These are phyloP conservation scores for Leptinotarsa undecemlineata DNA, from an alignment of 1,140 invertebrate species.

Conservation along the genomic window DNA sequence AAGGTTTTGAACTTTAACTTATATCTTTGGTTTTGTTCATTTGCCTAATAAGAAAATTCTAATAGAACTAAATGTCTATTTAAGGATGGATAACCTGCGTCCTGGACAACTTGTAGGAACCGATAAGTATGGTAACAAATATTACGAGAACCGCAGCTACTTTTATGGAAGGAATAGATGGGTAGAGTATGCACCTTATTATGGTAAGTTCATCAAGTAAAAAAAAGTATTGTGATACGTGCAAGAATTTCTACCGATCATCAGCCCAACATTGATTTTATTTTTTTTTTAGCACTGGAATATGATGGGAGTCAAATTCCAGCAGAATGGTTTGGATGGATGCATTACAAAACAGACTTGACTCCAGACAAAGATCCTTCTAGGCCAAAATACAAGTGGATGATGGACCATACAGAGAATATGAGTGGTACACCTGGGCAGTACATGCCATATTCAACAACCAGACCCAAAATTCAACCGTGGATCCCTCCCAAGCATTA, in stretches of 20 bases:
- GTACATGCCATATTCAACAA: constrained; percentile 91
- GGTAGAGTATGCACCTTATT: constrained; percentile 83
- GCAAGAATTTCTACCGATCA: too few relatives aligned
- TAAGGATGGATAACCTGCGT: constrained; percentile 86
- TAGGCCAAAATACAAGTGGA: constrained; percentile 83
- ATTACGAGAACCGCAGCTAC: constrained; percentile 89
- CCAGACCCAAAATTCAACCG: constrained; percentile 78
- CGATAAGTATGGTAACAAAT: constrained; percentile 96
- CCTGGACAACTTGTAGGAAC: constrained; percentile 84
- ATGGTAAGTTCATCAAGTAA: constrained; percentile 50
- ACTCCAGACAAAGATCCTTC: constrained; percentile 72
- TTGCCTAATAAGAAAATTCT: constrained; percentile 30
- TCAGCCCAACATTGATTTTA: not conserved
- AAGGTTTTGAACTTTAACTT: not conserved
- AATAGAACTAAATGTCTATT: constrained; percentile 30
- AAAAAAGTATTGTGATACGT: too few relatives aligned
- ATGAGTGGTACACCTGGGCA: constrained; percentile 75
- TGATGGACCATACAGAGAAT: constrained; percentile 83
- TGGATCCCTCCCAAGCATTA: constrained; percentile 70
- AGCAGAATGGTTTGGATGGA: constrained; percentile 88
- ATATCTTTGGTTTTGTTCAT: not conserved
- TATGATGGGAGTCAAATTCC: constrained; percentile 95
- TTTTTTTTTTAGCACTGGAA: constrained; percentile 63
- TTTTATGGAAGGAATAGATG: constrained; percentile 93
- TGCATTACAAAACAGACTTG: constrained; percentile 82